phyloP scores from a whole-genome alignment of 1,140 invertebrate species.

The Bombus vancouverensis region DNA sequence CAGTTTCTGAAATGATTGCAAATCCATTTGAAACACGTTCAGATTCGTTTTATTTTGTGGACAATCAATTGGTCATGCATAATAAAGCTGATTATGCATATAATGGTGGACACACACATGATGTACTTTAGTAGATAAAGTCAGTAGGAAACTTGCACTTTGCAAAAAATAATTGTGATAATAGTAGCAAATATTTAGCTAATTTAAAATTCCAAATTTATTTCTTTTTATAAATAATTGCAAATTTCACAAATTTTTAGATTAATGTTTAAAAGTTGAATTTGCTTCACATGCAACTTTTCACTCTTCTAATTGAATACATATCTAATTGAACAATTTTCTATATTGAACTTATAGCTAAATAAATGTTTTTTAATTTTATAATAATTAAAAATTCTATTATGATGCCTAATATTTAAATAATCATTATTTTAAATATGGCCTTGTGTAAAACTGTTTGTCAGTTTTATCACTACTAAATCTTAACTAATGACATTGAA shows the following conservation, averaged over 20 bases:
- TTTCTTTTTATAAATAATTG: conserved; percentile 52
- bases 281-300: conserved; percentile 30
- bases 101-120: conserved; percentile 86
- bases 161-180: conserved; percentile 58
- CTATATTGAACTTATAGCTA: not conserved
- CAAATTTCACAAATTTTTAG: conserved; percentile 54
- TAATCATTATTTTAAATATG: conserved; percentile 18
- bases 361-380: conserved; percentile 8
- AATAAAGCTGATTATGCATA: conserved; percentile 99
- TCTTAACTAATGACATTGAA: conserved; percentile 2
- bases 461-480: conserved; percentile 10
- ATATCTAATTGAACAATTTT: conserved; percentile 7
- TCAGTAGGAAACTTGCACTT: conserved; percentile 66
- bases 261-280: conserved; percentile 20
- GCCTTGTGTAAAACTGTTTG: conserved; percentile 32
- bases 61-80: conserved; percentile 98
- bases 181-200: conserved; percentile 43
- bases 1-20: conserved; percentile 98
- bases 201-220: conserved; percentile 54
- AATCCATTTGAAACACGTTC: conserved; percentile 98
- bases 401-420: not conserved
- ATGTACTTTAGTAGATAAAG: conserved; percentile 62
- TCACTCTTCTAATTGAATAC: conserved; percentile 23
- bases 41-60: conserved; percentile 99
- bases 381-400: not conserved